A percentile compares a stretch with the other conserved stretches of the same genome.
phyloP scores from a whole-genome alignment of 2,888 invertebrate genomes.

The Meliscaeva auricollis region DNA sequence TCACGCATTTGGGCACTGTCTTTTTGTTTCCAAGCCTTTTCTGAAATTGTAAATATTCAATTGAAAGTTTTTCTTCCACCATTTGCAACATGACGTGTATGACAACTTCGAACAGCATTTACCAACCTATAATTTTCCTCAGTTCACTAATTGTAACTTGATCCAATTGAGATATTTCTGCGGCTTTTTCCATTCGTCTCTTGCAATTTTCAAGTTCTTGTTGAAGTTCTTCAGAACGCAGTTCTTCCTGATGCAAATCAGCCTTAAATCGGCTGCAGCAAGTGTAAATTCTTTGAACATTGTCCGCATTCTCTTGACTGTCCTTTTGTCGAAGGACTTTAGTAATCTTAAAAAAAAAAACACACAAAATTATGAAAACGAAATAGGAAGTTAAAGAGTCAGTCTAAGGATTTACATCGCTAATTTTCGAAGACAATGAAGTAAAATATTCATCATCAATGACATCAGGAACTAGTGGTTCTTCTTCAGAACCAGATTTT shows the following conservation, averaged over 20 bases:
- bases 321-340: constrained; percentile 82
- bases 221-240: constrained; percentile 79
- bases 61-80: too few relatives aligned
- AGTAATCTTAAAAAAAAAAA: constrained; percentile 78
- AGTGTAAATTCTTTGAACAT: constrained; percentile 82
- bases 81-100: too few relatives aligned
- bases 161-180: constrained; percentile 80
- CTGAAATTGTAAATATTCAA: constrained; percentile 76
- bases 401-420: constrained; percentile 78
- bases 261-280: constrained; percentile 81
- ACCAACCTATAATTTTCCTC: constrained; percentile 81
- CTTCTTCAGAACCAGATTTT: constrained; percentile 83
- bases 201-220: constrained; percentile 79
- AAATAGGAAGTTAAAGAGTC: background rate
- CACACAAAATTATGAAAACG: background rate
- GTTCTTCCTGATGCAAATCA: constrained; percentile 79
- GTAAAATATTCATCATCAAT: constrained; percentile 82
- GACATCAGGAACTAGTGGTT: constrained; percentile 82
- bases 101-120: background rate
- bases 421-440: constrained; percentile 80
- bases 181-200: constrained; percentile 79
- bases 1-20: constrained; percentile 83
- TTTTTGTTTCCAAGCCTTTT: constrained; percentile 83
- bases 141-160: constrained; percentile 82
- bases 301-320: constrained; percentile 82